Evolutionary conservation across 2,888 invertebrate genomes (phyloP).

Genomic region (Eremobia ochroleuca): DNA sequence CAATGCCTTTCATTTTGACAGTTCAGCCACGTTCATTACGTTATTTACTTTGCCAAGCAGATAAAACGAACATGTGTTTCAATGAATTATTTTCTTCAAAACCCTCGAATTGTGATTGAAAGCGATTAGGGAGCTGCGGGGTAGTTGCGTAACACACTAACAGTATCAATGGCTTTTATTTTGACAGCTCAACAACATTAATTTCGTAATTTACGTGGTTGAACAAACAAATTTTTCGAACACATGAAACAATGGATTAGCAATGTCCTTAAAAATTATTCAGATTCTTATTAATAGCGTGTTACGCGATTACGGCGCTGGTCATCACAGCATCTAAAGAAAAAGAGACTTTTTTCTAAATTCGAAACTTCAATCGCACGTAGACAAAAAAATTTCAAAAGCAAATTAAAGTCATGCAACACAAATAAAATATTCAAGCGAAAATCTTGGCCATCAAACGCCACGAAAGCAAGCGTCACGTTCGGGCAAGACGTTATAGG

Average conservation of each 20-base stretch:
- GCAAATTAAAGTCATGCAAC: slow-evolving; percentile 63
- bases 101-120: too few species aligned
- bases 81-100: too few species aligned
- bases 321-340: not conserved
- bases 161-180: too few species aligned
- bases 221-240: not conserved
- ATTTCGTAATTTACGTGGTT: too few species aligned
- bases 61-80: too few species aligned
- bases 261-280: not conserved
- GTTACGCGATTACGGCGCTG: not conserved
- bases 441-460: slow-evolving; percentile 66
- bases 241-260: not conserved
- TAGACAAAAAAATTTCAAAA: slow-evolving; percentile 28
- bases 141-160: too few species aligned
- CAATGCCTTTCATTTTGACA: not conserved
- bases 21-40: not conserved
- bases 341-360: not conserved
- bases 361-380: not conserved
- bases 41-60: not conserved
- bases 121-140: too few species aligned
- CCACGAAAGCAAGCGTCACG: slow-evolving; percentile 72
- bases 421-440: slow-evolving; percentile 66
- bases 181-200: too few species aligned
- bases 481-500: slow-evolving; percentile 74
- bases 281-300: too few species aligned